phyloP scores from a whole-genome alignment of 35 echinoderm and acorn worm species.

The Apostichopus japonicus region DNA sequence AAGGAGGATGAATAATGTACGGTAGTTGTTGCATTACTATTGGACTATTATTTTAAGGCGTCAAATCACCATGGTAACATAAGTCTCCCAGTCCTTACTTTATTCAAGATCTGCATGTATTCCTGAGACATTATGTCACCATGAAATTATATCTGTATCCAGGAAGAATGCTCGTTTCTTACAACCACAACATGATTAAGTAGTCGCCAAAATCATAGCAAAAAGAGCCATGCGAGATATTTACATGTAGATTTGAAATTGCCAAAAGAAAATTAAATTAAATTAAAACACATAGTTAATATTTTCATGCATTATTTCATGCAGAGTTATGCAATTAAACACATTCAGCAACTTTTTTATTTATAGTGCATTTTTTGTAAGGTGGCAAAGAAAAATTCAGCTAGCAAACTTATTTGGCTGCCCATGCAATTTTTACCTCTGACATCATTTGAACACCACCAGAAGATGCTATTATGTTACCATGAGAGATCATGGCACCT shows the following conservation, averaged over 20 bases:
- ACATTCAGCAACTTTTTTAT: not conserved
- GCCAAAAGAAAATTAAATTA: not conserved
- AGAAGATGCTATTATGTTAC: conserved; percentile 26
- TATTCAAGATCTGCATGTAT: too few relatives aligned
- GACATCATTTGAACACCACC: conserved; percentile 28
- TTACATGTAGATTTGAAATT: not conserved
- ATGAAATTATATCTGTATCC: too few relatives aligned
- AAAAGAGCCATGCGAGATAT: too few relatives aligned
- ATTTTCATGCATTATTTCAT: not conserved
- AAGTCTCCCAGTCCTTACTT: too few relatives aligned
- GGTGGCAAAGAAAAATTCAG: not conserved
- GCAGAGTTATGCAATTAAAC: not conserved
- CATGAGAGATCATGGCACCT: conserved; percentile 50
- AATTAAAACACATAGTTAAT: not conserved
- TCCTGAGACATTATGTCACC: too few relatives aligned
- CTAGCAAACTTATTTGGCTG: not conserved
- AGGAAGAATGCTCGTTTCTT: too few relatives aligned
- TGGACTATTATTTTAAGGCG: too few relatives aligned
- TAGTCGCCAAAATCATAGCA: too few relatives aligned
- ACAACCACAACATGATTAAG: too few relatives aligned
- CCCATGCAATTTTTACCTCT: conserved; percentile 36
- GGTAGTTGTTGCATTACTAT: too few relatives aligned
- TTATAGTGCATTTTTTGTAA: not conserved
- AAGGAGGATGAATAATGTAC: too few relatives aligned
- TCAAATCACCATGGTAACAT: too few relatives aligned